phyloP scores from a whole-genome alignment of 2,888 invertebrate genomes.

The Leptinotarsa tumamoca region DNA sequence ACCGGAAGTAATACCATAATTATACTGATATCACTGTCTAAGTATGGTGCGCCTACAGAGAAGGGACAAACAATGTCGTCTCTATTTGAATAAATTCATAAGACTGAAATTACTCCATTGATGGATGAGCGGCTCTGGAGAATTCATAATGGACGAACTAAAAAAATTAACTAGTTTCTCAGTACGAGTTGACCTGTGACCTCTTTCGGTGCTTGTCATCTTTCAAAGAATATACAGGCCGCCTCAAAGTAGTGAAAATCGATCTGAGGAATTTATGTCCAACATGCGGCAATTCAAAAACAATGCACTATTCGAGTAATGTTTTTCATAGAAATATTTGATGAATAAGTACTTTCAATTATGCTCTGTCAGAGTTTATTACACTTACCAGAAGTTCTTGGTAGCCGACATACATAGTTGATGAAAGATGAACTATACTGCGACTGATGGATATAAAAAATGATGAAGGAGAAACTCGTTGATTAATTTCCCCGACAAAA shows the following conservation, averaged over 20 bases:
- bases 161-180: not conserved
- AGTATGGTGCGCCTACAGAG: conserved; percentile 18
- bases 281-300: too few species aligned
- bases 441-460: too few species aligned
- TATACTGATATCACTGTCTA: conserved; percentile 29
- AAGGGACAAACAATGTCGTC: conserved; percentile 21
- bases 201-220: not conserved
- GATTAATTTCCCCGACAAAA: too few species aligned
- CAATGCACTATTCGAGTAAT: too few species aligned
- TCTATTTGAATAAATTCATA: conserved; percentile 13
- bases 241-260: not conserved
- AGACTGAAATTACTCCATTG: conserved; percentile 13
- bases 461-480: too few species aligned
- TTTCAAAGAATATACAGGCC: not conserved
- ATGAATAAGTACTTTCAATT: too few species aligned
- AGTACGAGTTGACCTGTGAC: not conserved
- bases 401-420: too few species aligned
- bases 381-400: too few species aligned
- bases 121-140: not conserved
- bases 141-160: not conserved
- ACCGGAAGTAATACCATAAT: conserved; percentile 39
- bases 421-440: too few species aligned
- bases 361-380: too few species aligned
- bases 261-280: too few species aligned
- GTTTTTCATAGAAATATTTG: too few species aligned